phyloP scores from a whole-genome alignment of 92 coral and sea anemone genomes.

The Heliopora coerulea region DNA sequence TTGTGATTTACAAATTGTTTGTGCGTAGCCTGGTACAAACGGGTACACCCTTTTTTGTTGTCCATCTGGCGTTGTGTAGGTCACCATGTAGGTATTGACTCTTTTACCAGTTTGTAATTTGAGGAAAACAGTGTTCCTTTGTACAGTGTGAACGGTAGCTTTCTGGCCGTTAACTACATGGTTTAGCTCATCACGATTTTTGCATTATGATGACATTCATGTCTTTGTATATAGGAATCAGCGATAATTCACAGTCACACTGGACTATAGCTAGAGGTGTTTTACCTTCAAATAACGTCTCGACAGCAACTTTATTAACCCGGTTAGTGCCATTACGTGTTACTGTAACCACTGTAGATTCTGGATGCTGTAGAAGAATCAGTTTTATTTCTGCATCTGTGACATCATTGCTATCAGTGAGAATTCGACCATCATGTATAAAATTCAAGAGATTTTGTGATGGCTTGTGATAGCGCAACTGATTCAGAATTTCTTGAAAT shows the following conservation, averaged over 20 bases:
- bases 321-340: background rate
- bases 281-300: background rate
- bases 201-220: constrained; percentile 17
- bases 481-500: constrained; percentile 5
- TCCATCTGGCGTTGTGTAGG: background rate
- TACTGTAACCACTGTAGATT: background rate
- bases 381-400: background rate
- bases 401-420: background rate
- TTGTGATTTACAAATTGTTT: constrained; percentile 10
- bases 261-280: background rate
- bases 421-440: background rate
- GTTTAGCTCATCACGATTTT: background rate
- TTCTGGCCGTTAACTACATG: constrained; percentile 35
- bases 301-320: background rate
- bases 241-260: background rate
- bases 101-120: background rate
- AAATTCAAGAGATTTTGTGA: background rate
- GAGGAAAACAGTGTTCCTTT: background rate
- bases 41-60: background rate
- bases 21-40: background rate
- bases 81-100: background rate
- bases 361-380: background rate
- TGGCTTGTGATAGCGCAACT: constrained; percentile 25
- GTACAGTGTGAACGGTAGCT: background rate
- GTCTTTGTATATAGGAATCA: background rate